Evolutionary conservation across 2,797 vertebrate species (phyloP).

Genomic region (Valencia hispanica): DNA sequence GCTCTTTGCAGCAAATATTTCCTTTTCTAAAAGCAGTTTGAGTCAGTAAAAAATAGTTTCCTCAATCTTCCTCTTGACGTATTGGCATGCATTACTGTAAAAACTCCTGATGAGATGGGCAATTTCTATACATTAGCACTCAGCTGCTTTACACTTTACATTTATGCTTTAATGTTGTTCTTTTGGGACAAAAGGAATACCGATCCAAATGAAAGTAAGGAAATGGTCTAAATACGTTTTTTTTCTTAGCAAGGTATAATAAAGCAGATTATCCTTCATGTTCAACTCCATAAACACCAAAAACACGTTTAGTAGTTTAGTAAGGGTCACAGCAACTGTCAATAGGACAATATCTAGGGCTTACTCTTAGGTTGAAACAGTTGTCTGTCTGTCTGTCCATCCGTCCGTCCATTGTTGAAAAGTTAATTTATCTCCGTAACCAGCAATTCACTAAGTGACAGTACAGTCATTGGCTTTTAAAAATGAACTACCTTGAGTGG

Average conservation of each 20-base stretch:
- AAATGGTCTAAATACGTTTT: no score
- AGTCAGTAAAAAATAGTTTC: not conserved
- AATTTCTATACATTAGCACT: not conserved
- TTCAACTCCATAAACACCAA: not conserved
- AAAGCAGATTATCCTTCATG: no score
- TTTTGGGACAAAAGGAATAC: not conserved
- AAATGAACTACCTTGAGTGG: no score
- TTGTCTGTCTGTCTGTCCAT: no score
- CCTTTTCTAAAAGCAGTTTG: not conserved
- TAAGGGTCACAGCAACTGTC: no score
- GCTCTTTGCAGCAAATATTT: not conserved
- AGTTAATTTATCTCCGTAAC: no score
- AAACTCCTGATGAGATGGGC: not conserved
- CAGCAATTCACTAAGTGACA: no score
- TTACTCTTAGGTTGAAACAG: no score
- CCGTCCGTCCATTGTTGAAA: no score
- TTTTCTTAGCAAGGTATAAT: not conserved
- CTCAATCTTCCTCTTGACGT: not conserved
- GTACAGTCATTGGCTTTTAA: no score
- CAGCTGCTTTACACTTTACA: not conserved
- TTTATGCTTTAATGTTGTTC: not conserved
- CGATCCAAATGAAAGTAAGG: not conserved
- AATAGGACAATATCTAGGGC: no score
- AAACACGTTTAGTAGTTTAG: no score
- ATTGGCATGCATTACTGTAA: not conserved